Conservation (phyloP, 2,797 vertebrate species). For the Megaceryle alcyon region DNA sequence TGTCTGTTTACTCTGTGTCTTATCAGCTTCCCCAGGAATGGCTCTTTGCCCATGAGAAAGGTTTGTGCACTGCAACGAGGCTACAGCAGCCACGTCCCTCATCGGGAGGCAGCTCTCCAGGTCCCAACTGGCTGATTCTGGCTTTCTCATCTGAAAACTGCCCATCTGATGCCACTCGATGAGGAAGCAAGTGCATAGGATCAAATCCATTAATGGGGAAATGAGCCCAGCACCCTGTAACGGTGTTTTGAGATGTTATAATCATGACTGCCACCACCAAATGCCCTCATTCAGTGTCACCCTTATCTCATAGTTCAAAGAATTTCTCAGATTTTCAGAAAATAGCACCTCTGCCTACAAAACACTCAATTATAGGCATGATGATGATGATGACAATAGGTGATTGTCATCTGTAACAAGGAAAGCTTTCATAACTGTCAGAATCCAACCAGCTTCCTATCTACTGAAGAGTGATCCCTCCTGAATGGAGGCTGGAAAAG, state of each 20-base stretch:
- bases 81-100: not conserved
- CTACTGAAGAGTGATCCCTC: not conserved
- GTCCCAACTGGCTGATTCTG: not conserved
- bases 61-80: not conserved
- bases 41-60: not conserved
- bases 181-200: not conserved
- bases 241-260: not conserved
- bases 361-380: not conserved
- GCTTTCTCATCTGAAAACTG: not conserved
- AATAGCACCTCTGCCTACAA: constrained; percentile 52
- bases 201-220: constrained; percentile 28
- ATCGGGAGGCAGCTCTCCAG: not conserved
- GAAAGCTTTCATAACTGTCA: constrained; percentile 57
- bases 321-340: constrained; percentile 45
- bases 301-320: not conserved
- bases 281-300: not conserved
- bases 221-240: not conserved
- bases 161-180: not conserved
- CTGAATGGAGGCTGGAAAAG: not conserved
- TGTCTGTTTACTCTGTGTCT: not conserved
- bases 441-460: constrained; percentile 6
- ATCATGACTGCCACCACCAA: not conserved
- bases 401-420: constrained; percentile 53
- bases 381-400: constrained; percentile 9
- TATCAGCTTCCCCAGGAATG: not conserved